Evolutionary conservation across 2,888 invertebrate species (phyloP), one percentile per base, ranked within the genome.

Genomic region (Rhyacophila evoluta): DNA sequence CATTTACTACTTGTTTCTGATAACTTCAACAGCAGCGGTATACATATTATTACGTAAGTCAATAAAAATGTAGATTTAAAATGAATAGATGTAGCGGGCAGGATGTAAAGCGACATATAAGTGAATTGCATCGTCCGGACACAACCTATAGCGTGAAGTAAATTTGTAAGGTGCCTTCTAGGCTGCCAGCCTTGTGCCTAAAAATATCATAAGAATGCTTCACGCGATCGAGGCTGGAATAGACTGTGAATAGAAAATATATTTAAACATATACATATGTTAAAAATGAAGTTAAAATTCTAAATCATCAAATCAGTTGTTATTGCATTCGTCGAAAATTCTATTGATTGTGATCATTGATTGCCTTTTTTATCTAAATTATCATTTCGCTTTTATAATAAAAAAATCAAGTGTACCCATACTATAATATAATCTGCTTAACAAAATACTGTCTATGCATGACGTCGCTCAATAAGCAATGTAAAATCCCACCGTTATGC

Each of bases 161-260:
- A 74, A 79, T 77, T 74, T 75, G 75, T 77, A 77, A 79, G 90
- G 90, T 90, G 90, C 90, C 90, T 90, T 90, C 90, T 89, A 89
- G 90, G 90, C 90, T 89, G 89, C 90, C 90, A 90, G 90, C 89
- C 87, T 90, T 89, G 89, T 90, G 90, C 90, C 90, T 90, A 89
- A 88, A 89, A 71, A 75, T 76, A 73, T 75, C 72, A 77, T 74
- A 80, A 79, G 79, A 80, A 77, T 76, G 70, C 79, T 81, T 82
- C 78, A 81, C 39, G 55, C 75, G 72, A 71, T 75, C 78, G 79
- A 77, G 82, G 82, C 82, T 82, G 82, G 82, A 80, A 81, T 82
- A 82, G 81, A 81, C 81, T 82, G 81, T 81, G 81, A 81, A 81
- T 76, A 79, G 39, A 78, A 77, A 74, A 73, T 81, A 79, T 81